These are phyloP conservation scores for Pituophis catenifer DNA, from an alignment of 2,113 vertebrate species.

Conservation along the genomic window DNA sequence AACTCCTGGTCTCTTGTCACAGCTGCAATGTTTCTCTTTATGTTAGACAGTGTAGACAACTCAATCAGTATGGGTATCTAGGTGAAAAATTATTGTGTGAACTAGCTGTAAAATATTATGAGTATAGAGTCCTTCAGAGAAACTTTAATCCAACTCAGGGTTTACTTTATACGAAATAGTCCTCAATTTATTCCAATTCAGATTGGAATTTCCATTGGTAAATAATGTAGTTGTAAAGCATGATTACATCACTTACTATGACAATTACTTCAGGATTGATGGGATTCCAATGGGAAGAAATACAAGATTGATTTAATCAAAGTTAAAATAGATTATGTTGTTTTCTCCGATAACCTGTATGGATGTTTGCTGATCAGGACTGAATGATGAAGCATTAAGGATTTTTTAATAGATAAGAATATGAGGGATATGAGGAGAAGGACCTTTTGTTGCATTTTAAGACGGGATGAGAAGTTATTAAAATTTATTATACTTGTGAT, in stretches of 20 bases:
- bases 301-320: background rate
- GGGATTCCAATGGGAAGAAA: background rate
- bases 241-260: background rate
- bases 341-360: background rate
- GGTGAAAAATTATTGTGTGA: background rate
- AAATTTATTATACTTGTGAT: background rate
- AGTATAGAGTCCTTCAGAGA: background rate
- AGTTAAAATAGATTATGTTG: background rate
- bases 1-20: background rate
- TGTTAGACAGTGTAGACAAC: background rate
- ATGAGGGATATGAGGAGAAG: background rate
- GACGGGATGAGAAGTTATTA: background rate
- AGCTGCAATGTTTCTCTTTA: background rate
- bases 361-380: background rate
- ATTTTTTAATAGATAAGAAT: background rate
- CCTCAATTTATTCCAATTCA: background rate
- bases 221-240: background rate
- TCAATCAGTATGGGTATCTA: background rate
- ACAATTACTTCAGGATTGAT: background rate
- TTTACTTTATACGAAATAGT: background rate
- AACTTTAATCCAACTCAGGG: background rate
- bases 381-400: background rate
- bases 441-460: background rate
- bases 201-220: background rate
- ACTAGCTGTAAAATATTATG: background rate